Base-by-base conservation (phyloP, 2,888 invertebrate species). In the Helobdella robusta region DNA sequence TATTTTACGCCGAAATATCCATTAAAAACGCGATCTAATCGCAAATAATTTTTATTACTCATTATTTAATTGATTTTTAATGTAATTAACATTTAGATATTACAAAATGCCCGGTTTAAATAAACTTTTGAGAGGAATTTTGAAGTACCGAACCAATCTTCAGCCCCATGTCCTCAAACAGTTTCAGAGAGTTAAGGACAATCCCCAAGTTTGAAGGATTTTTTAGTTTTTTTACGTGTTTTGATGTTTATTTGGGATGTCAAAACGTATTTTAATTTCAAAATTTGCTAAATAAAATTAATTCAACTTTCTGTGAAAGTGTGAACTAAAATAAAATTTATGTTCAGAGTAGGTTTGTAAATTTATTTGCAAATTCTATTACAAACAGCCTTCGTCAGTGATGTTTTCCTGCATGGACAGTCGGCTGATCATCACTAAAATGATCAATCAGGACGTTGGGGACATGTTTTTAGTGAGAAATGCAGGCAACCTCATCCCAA, bases 391-490 rank as follows among this genome's bases (percentile, higher is more conserved):
- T 23, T 90, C 91, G 84, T 92, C 93, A 70, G 88, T 95, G 69
- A 91, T 95, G 83, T 93, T 95, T 81, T 91, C 93, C 52, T 97
- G 95, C 80, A 94, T 97, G 88, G 95, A 97, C 84, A 91, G 91
- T 79, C 84, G 97, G 81, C 91, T 97, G 88, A 87, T 94, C 74
- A 93, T 95, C 30, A 91, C 94, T 67, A 84, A 91, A 78, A 92
- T 94, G 80, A 92, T 92, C 65, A 89, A 91, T 83, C 91, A 91
- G 65, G 87, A 91, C 80, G 89, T 94, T 70, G 97, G 97, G 56
- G 94, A 97, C 79, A 93, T 94, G 91, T 95, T 94, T 83, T 89
- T 95, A 73, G 92, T 95, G 1, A 84, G 95, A 80, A 97, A 95
- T 83, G 93, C 95, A 56, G 97, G 78, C 3, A 97, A 95, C 79